These are phyloP conservation scores for Zelostemma sp. DNA, from an alignment of 1,140 invertebrate genomes.

Conservation along the genomic window DNA sequence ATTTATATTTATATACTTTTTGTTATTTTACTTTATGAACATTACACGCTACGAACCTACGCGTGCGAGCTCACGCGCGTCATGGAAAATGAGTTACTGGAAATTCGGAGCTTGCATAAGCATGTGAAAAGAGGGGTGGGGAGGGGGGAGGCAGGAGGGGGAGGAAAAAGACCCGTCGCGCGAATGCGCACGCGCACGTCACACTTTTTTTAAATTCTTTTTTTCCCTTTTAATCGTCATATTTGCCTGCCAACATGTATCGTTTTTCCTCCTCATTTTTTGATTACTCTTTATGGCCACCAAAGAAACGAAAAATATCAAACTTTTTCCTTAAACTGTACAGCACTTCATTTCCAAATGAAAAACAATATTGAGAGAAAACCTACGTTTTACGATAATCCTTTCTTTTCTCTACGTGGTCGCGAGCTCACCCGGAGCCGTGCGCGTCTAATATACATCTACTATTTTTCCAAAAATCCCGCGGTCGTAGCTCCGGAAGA, in stretches of 20 bases:
- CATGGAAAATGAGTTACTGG: no score
- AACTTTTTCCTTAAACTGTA: constrained; percentile 7
- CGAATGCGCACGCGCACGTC: constrained; percentile 1
- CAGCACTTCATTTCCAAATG: neutral
- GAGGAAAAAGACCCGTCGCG: no score
- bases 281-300: constrained; percentile 32
- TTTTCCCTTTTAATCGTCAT: neutral
- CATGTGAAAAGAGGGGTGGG: neutral
- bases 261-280: constrained; percentile 18
- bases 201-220: constrained; percentile 5
- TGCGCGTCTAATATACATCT: constrained; percentile 3
- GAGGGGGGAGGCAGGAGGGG: no score
- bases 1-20: constrained; percentile 7
- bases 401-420: constrained; percentile 11
- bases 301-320: constrained; percentile 16
- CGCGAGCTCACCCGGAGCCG: neutral
- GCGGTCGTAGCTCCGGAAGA: no score
- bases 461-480: neutral
- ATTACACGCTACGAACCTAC: constrained; percentile 10
- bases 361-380: neutral
- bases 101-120: no score
- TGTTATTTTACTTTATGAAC: constrained; percentile 16
- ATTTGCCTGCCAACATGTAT: no score
- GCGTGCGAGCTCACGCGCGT: constrained; percentile 3
- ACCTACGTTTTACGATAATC: neutral